phyloP scores from a whole-genome alignment of 2,888 invertebrate genomes.

The Fragum sueziense region DNA sequence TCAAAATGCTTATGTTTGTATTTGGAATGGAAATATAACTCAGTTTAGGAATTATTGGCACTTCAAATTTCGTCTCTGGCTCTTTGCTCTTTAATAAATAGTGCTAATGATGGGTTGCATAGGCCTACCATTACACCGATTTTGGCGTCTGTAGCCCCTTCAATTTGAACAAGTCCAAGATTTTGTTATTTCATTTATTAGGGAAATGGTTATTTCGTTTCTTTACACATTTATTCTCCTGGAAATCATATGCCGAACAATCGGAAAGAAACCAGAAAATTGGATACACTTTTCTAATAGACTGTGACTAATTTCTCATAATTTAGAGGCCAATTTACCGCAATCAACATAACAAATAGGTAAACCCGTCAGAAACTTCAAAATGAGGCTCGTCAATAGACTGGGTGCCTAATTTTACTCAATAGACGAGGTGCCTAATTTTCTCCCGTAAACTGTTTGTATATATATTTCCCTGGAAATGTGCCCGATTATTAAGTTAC shows the following conservation, averaged over 20 bases:
- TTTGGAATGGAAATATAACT: too few relatives aligned
- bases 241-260: neutral
- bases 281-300: neutral
- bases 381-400: slow-evolving; percentile 14
- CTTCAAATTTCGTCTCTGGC: too few relatives aligned
- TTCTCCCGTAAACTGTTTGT: slow-evolving; percentile 24
- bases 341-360: slow-evolving; percentile 1
- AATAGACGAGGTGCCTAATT: slow-evolving; percentile 17
- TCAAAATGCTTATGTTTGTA: too few relatives aligned
- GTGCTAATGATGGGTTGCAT: too few relatives aligned
- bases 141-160: too few relatives aligned
- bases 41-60: too few relatives aligned
- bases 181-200: too few relatives aligned
- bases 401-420: slow-evolving; percentile 10
- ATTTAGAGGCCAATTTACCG: neutral
- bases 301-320: neutral
- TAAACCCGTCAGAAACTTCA: slow-evolving; percentile 4
- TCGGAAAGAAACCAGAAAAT: neutral
- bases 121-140: too few relatives aligned
- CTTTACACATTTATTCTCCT: too few relatives aligned
- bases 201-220: too few relatives aligned
- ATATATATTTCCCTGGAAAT: slow-evolving; percentile 17
- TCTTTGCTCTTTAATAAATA: too few relatives aligned
- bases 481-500: slow-evolving; percentile 15
- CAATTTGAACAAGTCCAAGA: too few relatives aligned